These are phyloP conservation scores for Petaurus breviceps DNA, from an alignment of 2,113 vertebrate species.

Conservation along the genomic window DNA sequence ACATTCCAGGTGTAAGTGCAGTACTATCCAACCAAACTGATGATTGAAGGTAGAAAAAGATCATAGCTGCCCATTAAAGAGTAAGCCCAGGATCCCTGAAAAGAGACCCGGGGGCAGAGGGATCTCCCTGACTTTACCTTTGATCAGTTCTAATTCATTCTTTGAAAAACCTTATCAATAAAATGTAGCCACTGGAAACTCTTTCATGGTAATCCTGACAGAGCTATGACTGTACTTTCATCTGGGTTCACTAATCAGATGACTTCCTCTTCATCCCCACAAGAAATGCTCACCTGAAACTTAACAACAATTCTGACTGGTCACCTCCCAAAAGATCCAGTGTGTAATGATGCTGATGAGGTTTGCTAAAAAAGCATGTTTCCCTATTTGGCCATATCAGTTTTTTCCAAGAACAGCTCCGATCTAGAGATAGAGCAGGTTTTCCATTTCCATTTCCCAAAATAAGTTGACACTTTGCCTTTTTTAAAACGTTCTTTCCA, in stretches of 20 bases:
- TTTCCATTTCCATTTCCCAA: conserved; percentile 70
- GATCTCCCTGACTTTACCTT: background rate
- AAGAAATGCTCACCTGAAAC: background rate
- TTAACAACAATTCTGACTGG: background rate
- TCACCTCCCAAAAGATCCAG: background rate
- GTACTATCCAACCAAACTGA: background rate
- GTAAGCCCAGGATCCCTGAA: background rate
- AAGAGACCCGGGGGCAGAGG: background rate
- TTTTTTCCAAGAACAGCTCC: background rate
- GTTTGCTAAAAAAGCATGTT: background rate
- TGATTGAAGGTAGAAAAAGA: background rate
- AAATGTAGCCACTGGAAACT: background rate
- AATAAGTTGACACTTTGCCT: conserved; percentile 56
- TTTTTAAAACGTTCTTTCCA: conserved; percentile 71
- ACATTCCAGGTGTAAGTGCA: background rate
- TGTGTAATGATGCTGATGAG: background rate
- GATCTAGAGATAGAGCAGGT: conserved; percentile 47
- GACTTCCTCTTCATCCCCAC: background rate
- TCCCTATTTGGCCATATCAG: conserved; percentile 12
- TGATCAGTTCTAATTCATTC: background rate
- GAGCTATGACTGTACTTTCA: background rate
- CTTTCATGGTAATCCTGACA: background rate
- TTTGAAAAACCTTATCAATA: background rate
- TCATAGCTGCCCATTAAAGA: background rate
- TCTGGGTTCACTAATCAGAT: background rate